Evolutionary conservation across 2,113 vertebrate species (phyloP).

Genomic region (Scomber japonicus): DNA sequence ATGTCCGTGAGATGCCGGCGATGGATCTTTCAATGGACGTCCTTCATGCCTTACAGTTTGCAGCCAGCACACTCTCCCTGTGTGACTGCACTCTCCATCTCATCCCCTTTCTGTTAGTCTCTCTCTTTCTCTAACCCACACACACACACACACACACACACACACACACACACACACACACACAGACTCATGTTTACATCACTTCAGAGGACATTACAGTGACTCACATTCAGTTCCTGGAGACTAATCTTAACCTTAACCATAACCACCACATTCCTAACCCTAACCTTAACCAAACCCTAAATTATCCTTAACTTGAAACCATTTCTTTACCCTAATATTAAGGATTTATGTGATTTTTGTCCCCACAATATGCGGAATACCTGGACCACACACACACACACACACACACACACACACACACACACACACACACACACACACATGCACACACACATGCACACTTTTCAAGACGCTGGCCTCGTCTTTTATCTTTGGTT

Average conservation of each 20-base stretch:
- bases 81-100: conserved; percentile 61
- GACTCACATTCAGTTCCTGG: too few relatives aligned
- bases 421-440: neutral
- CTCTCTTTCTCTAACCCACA: conserved; percentile 10
- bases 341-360: too few relatives aligned
- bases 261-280: too few relatives aligned
- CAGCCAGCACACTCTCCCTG: conserved; percentile 53
- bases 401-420: conserved; percentile 4
- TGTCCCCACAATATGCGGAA: too few relatives aligned
- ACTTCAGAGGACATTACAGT: neutral
- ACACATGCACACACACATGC: neutral
- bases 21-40: conserved; percentile 66
- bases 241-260: too few relatives aligned
- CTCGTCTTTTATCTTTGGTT: conserved; percentile 59
- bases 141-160: neutral
- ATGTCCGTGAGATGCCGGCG: conserved; percentile 57
- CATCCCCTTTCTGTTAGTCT: conserved; percentile 75
- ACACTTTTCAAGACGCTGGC: conserved; percentile 43
- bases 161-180: neutral
- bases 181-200: neutral
- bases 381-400: neutral
- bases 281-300: too few relatives aligned
- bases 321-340: too few relatives aligned
- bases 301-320: too few relatives aligned
- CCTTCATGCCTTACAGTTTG: conserved; percentile 72